phyloP scores from a whole-genome alignment of 2,888 invertebrate species.

The Nemurella pictetii region DNA sequence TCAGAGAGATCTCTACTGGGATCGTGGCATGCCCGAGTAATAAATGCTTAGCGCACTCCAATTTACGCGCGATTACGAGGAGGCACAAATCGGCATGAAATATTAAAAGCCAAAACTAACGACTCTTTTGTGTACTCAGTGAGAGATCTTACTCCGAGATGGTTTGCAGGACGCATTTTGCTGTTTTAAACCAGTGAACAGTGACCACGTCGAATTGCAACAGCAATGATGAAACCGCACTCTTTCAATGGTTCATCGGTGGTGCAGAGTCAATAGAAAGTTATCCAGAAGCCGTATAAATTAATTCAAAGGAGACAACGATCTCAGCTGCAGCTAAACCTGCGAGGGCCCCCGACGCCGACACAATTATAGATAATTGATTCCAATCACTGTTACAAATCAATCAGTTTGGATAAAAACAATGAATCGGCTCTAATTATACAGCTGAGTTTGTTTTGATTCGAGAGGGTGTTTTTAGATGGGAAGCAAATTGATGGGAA shows the following conservation, averaged over 20 bases:
- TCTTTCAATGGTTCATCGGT: conserved; percentile 14
- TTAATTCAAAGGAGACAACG: conserved; percentile 2
- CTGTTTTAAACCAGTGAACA: conserved; percentile 13
- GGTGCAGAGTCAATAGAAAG: conserved; percentile 25
- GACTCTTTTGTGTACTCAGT: background rate
- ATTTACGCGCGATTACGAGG: background rate
- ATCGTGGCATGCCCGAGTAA: background rate
- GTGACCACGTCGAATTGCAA: conserved; percentile 21
- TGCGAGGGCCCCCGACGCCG: background rate
- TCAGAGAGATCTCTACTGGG: background rate
- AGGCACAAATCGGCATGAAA: background rate
- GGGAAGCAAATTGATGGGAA: background rate
- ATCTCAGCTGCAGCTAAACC: background rate
- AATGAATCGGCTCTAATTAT: background rate
- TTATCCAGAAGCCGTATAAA: background rate
- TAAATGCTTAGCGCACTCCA: background rate
- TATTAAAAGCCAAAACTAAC: background rate
- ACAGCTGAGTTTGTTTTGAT: background rate
- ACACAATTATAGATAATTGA: background rate
- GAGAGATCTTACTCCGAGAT: background rate
- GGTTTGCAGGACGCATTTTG: background rate
- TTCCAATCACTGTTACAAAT: conserved; percentile 12
- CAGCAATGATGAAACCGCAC: conserved; percentile 16
- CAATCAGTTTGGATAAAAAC: background rate
- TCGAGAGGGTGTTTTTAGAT: conserved; percentile 10